Evolutionary conservation across 2,888 invertebrate genomes (phyloP), one percentile per base, ranked within the genome.

Genomic region (Hedychridium roseum): DNA sequence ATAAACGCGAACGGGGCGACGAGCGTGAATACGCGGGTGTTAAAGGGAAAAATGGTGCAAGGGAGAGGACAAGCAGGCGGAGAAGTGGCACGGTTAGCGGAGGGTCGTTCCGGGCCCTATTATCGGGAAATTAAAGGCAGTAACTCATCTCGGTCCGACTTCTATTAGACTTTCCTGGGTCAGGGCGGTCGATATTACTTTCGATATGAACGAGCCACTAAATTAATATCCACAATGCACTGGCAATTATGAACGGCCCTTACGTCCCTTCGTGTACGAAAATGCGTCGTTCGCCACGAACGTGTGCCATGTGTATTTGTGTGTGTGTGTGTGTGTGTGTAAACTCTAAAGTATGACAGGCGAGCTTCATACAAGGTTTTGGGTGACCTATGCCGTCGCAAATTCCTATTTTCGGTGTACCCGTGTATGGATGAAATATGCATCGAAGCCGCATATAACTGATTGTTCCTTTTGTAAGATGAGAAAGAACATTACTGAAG

Each of bases 201-300:
- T 73, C 71, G 69, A 73, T 74, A 73, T 73, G 71, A 73, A 74
- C 70, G 71, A 72, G 73, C 73, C 64, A 74, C 74, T 72, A 74
- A 74, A 74, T 74, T 74, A 74, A 74, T 74, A 74, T 70, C 73
- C 68, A 70, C 73, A 71, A 73, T 74, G 74, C 74, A 72, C 65
- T 68, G 70, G 71, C 72, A 73, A 73, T 72, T 73, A 73, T 70
- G 65, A 62, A 60, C 58, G 64, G 55, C 65, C 63, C 57, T 67
- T 60, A 50, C 47, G 36, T n/a, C n/a, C 16, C 17, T 14, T 14
- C 32, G 15, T 15, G 32, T 3, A 28, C 14, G 5, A 28, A 9
- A 3, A n/a, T 6, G 9, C 28, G 14, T 28, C 4, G 12, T 6
- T 28, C 28, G 5, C 3, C 11, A n/a, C n/a, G n/a, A n/a, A n/a